Evolutionary conservation across 2,797 vertebrate species (phyloP).

Genomic region (Tenualosa ilisha): DNA sequence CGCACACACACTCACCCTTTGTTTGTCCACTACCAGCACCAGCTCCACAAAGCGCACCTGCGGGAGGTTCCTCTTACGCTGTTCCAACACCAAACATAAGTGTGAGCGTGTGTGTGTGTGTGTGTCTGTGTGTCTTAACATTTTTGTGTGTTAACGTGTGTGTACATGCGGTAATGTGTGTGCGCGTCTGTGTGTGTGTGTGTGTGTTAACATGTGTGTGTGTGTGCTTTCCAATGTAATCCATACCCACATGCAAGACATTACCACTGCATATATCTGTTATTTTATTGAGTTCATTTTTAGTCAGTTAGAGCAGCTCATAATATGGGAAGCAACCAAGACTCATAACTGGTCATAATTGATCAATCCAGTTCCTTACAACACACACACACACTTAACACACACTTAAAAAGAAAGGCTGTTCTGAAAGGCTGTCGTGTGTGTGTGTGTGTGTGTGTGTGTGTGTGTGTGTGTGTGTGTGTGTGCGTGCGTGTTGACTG

Average conservation of each 20-base stretch:
- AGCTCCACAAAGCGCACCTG: constrained; percentile 84
- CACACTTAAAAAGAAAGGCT: too few relatives aligned
- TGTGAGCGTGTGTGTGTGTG: constrained; percentile 12
- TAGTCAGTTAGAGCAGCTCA: too few relatives aligned
- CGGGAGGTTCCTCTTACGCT: constrained; percentile 81
- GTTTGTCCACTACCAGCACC: constrained; percentile 83
- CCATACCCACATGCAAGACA: too few relatives aligned
- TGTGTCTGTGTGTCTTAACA: not conserved
- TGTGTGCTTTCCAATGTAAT: too few relatives aligned
- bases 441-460: not conserved
- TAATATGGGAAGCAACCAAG: too few relatives aligned
- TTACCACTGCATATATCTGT: too few relatives aligned
- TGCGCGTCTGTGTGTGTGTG: too few relatives aligned
- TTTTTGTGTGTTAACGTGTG: not conserved
- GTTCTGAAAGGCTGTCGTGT: not conserved
- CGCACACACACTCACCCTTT: constrained; percentile 72
- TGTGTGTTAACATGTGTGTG: too few relatives aligned
- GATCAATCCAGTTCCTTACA: too few relatives aligned
- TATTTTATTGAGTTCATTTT: too few relatives aligned
- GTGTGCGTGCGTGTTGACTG: constrained; percentile 42
- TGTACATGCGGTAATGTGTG: not conserved
- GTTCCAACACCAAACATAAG: constrained; percentile 45
- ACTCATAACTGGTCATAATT: too few relatives aligned
- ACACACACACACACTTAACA: too few relatives aligned
- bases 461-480: not conserved